Conservation (phyloP, 2,888 invertebrate species). For the Amiota communis region DNA sequence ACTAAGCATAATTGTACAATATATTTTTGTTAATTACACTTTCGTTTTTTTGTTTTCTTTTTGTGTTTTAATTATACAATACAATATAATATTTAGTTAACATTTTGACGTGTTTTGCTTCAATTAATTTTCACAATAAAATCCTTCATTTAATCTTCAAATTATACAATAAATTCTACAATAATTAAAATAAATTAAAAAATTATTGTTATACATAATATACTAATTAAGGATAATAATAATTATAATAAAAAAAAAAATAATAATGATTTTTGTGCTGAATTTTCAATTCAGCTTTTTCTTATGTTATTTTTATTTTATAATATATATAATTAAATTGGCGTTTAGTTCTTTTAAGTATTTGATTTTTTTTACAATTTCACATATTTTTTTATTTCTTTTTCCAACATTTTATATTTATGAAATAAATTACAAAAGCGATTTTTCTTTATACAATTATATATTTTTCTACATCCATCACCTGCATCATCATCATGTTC, state of each 20-base stretch:
- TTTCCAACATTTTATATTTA: constrained; percentile 42
- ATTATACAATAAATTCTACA: constrained; percentile 6
- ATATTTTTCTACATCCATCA: neutral
- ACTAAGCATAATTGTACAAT: constrained; percentile 42
- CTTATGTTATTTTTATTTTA: constrained; percentile 32
- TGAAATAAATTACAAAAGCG: constrained; percentile 71
- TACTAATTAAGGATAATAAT: constrained; percentile 21
- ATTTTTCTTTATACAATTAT: constrained; percentile 60
- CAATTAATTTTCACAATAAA: constrained; percentile 52
- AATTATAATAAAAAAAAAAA: neutral
- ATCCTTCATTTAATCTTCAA: constrained; percentile 6
- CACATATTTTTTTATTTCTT: constrained; percentile 15
- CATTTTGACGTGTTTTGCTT: constrained; percentile 69
- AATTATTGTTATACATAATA: constrained; percentile 46
- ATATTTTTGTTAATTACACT: constrained; percentile 8
- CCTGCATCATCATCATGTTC: no score
- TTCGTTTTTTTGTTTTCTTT: constrained; percentile 29
- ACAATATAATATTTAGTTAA: constrained; percentile 58
- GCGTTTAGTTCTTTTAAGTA: constrained; percentile 64
- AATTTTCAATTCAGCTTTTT: constrained; percentile 56
- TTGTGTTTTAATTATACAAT: constrained; percentile 25
- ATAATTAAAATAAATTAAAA: constrained; percentile 35
- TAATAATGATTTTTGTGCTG: constrained; percentile 17
- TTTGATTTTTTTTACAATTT: constrained; percentile 48
- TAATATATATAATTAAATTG: constrained; percentile 54